Conservation (phyloP, 2,888 invertebrate genomes). For the Papilio protenor region DNA sequence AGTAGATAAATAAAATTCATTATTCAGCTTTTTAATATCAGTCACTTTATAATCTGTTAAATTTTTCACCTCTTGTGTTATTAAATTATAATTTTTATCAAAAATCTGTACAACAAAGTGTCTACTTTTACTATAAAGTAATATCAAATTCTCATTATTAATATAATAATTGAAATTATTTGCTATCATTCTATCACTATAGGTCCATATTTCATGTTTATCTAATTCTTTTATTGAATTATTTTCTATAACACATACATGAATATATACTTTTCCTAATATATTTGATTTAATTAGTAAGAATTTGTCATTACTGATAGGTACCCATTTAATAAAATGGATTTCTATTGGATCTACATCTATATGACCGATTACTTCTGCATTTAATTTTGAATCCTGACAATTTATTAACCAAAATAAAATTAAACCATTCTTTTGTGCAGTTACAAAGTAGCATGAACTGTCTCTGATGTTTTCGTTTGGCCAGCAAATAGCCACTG, state of each 20-base stretch:
- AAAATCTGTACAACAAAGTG: conserved; percentile 65
- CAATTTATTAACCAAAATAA: conserved; percentile 64
- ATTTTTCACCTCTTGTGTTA: conserved; percentile 61
- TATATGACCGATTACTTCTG: conserved; percentile 53
- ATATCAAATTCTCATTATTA: conserved; percentile 56
- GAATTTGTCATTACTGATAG: conserved; percentile 51
- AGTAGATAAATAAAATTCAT: conserved; percentile 60
- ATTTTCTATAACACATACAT: conserved; percentile 56
- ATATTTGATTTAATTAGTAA: conserved; percentile 61
- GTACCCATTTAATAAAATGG: conserved; percentile 62
- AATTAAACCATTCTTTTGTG: conserved; percentile 67
- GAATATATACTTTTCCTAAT: conserved; percentile 60
- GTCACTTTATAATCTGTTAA: conserved; percentile 71
- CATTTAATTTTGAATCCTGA: conserved; percentile 47
- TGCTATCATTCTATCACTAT: conserved; percentile 69
- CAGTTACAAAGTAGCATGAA: conserved; percentile 67
- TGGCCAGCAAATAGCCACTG: conserved; percentile 69
- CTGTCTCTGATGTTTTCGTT: conserved; percentile 54
- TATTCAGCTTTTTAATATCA: conserved; percentile 53
- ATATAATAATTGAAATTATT: conserved; percentile 55
- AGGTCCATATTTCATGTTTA: conserved; percentile 59
- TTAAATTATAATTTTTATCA: conserved; percentile 56
- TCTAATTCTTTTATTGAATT: conserved; percentile 51
- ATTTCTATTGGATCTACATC: conserved; percentile 58
- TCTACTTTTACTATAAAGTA: conserved; percentile 70